Percentiles rank a stretch among this genome's conserved stretches.
Conservation (phyloP, 2,113 vertebrate species). For the Capricornis sumatraensis region DNA sequence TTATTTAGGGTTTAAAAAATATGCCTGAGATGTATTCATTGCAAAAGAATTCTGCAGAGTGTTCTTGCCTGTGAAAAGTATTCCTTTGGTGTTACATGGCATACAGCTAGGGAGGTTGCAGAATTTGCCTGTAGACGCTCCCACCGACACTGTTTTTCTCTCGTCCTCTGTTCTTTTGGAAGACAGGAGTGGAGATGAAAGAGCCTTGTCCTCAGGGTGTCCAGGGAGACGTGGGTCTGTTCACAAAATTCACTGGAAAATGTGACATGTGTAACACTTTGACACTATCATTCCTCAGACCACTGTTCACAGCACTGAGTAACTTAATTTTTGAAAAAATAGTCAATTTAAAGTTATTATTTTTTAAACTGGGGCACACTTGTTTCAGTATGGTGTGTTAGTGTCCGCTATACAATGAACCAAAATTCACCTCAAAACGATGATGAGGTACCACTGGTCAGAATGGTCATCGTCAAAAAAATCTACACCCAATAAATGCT, state of each 20-base stretch:
- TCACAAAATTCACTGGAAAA: neutral
- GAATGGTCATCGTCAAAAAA: neutral
- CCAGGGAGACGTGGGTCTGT: neutral
- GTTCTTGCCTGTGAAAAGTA: neutral
- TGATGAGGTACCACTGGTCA: fast-evolving
- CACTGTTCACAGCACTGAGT: neutral
- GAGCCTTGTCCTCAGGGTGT: neutral
- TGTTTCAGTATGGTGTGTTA: fast-evolving
- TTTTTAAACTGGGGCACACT: neutral
- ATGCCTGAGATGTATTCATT: neutral
- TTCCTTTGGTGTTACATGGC: neutral
- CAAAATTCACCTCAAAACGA: neutral
- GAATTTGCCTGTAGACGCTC: neutral
- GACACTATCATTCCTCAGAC: neutral
- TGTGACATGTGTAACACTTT: too few relatives aligned
- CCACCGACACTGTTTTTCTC: fast-evolving
- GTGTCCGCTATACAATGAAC: neutral
- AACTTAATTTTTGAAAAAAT: neutral
- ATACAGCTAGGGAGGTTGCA: neutral
- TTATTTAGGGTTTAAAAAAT: neutral
- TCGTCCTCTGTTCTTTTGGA: neutral
- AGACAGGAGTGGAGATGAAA: neutral
- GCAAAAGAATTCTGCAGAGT: neutral
- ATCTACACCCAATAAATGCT: neutral
- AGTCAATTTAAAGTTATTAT: neutral